Percentiles rank a stretch among this genome's conserved stretches.
Evolutionary conservation across 2,888 invertebrate species (phyloP).

Genomic region (Syrphus vitripennis): DNA sequence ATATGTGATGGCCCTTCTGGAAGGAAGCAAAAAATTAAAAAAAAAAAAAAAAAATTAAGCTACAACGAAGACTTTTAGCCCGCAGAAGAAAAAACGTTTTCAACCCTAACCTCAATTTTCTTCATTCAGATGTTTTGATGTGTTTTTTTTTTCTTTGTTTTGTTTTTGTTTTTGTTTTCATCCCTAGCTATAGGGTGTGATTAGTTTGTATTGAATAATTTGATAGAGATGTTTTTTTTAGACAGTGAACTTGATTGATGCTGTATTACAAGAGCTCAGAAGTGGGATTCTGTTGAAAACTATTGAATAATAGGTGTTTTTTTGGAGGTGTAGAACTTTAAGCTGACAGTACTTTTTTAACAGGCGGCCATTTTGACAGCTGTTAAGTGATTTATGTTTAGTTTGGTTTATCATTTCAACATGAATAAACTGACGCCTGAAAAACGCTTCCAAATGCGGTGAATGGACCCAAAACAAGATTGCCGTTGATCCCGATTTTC

Average conservation of each 20-base stretch:
- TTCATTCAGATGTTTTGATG: slow-evolving; percentile 58
- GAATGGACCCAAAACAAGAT: too few relatives aligned
- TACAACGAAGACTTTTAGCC: slow-evolving; percentile 48
- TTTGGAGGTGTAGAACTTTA: too few relatives aligned
- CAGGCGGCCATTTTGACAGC: too few relatives aligned
- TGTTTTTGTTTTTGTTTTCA: not conserved
- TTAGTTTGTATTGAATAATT: not conserved
- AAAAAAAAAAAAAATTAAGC: not conserved
- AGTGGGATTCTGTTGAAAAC: too few relatives aligned
- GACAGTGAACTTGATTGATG: not conserved
- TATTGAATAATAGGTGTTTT: not conserved
- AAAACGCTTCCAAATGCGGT: too few relatives aligned
- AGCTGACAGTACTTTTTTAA: too few relatives aligned
- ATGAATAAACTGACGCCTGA: too few relatives aligned
- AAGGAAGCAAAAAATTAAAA: not conserved
- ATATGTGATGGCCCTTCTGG: not conserved
- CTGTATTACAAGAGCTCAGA: not conserved
- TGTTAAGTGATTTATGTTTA: too few relatives aligned
- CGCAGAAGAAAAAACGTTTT: slow-evolving; percentile 35
- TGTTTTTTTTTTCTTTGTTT: slow-evolving; percentile 19
- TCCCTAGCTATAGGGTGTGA: not conserved
- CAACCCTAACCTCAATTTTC: slow-evolving; percentile 65
- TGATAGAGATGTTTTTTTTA: not conserved
- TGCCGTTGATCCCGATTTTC: too few relatives aligned
- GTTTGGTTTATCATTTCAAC: too few relatives aligned